These are phyloP conservation scores for Pristionchus arcanus DNA, from an alignment of 2,888 invertebrate genomes.

Conservation along the genomic window DNA sequence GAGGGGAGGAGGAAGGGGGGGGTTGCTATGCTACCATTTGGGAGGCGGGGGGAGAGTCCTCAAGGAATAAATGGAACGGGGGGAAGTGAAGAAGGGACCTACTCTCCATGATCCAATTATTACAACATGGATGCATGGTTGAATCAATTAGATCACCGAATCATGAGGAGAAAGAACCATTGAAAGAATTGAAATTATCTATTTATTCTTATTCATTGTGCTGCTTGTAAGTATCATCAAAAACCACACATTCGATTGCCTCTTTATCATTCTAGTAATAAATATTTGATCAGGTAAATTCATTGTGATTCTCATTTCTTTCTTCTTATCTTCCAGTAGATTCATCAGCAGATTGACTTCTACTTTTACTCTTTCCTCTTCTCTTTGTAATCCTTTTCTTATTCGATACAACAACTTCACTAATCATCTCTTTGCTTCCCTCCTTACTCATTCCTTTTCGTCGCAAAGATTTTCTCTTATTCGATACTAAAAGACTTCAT, in stretches of 20 bases:
- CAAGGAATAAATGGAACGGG: background rate
- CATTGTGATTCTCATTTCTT: background rate
- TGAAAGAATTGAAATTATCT: too few relatives aligned
- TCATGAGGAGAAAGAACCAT: background rate
- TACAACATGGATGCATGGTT: too few relatives aligned
- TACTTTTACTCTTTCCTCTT: too few relatives aligned
- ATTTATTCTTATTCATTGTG: too few relatives aligned
- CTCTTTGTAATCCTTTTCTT: too few relatives aligned
- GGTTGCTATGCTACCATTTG: slow-evolving; percentile 22
- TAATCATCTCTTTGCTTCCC: background rate
- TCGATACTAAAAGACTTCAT: background rate
- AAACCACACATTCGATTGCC: background rate
- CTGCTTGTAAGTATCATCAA: too few relatives aligned
- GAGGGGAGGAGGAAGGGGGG: background rate
- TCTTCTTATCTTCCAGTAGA: background rate
- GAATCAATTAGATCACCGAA: too few relatives aligned
- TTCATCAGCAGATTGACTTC: background rate
- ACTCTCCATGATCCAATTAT: too few relatives aligned
- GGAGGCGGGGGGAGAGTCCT: too few relatives aligned
- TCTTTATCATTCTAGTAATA: slow-evolving; percentile 7
- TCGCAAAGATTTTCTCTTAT: background rate
- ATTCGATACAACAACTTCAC: too few relatives aligned
- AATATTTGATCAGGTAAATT: background rate
- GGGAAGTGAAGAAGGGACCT: background rate
- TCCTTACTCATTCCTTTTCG: background rate